phyloP scores from a whole-genome alignment of 2,888 invertebrate species.

The Pyrocoelia pectoralis region DNA sequence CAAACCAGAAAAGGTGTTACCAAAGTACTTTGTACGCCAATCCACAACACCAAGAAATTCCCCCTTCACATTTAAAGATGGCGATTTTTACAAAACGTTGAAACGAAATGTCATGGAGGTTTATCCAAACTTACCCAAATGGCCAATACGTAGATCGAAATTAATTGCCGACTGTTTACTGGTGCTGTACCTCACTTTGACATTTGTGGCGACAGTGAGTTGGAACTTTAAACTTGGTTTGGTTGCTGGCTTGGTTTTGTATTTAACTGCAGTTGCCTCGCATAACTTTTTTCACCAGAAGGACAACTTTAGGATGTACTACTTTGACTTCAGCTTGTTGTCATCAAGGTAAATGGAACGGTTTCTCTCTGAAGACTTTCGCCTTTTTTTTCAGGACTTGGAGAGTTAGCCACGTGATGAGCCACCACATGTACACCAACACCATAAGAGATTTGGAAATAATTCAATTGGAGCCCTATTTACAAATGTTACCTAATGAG shows the following conservation, averaged over 20 bases:
- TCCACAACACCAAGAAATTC: constrained; percentile 70
- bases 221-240: constrained; percentile 58
- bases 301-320: constrained; percentile 77
- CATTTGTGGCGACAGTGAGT: constrained; percentile 55
- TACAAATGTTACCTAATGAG: constrained; percentile 69
- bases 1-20: constrained; percentile 65
- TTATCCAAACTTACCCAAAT: constrained; percentile 63
- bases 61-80: constrained; percentile 75
- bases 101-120: constrained; percentile 66
- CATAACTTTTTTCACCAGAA: constrained; percentile 79
- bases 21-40: constrained; percentile 70
- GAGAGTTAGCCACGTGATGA: constrained; percentile 77
- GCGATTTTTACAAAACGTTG: constrained; percentile 76
- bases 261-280: constrained; percentile 65
- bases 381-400: constrained; percentile 67
- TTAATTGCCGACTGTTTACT: constrained; percentile 56
- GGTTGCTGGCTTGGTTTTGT: constrained; percentile 65
- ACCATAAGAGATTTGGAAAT: constrained; percentile 78
- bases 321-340: constrained; percentile 72
- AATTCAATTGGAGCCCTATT: constrained; percentile 69
- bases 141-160: constrained; percentile 53
- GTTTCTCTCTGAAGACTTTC: too few species aligned
- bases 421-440: constrained; percentile 82
- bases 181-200: constrained; percentile 51
- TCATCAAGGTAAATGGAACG: constrained; percentile 62